Conservation (phyloP, 1,140 invertebrate species). For the Cyclargus thomasi region DNA sequence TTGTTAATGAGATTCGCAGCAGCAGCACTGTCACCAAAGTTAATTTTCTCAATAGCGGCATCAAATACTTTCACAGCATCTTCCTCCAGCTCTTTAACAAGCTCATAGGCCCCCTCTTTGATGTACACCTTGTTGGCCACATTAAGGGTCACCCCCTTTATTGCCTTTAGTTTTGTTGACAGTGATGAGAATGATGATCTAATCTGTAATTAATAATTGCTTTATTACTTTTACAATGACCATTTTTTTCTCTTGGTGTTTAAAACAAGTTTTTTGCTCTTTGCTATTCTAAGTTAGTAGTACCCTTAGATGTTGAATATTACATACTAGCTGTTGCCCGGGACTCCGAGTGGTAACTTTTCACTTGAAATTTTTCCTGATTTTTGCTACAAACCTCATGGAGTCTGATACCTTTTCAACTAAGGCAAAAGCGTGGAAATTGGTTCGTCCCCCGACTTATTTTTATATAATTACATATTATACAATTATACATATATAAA, state of each 20-base stretch:
- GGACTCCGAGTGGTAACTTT: no score
- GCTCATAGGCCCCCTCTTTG: constrained; percentile 53
- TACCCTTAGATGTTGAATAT: no score
- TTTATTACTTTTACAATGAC: no score
- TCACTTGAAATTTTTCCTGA: no score
- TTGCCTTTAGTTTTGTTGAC: constrained; percentile 42
- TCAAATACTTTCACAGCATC: constrained; percentile 62
- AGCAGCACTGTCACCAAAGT: constrained; percentile 39
- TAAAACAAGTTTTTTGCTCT: neutral
- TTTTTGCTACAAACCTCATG: no score
- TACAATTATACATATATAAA: no score
- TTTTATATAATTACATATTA: no score
- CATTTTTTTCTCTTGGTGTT: neutral
- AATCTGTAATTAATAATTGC: constrained; percentile 43
- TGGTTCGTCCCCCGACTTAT: no score
- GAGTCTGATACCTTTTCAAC: no score
- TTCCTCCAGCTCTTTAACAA: constrained; percentile 41
- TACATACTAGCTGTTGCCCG: no score
- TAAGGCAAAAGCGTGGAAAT: no score
- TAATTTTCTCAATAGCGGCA: constrained; percentile 52
- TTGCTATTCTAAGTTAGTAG: no score
- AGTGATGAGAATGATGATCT: constrained; percentile 48
- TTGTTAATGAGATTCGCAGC: constrained; percentile 48
- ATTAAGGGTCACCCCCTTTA: constrained; percentile 57
- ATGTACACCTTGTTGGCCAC: constrained; percentile 64